Conservation (phyloP, 2,113 vertebrate species). For the Dromaius novaehollandiae region DNA sequence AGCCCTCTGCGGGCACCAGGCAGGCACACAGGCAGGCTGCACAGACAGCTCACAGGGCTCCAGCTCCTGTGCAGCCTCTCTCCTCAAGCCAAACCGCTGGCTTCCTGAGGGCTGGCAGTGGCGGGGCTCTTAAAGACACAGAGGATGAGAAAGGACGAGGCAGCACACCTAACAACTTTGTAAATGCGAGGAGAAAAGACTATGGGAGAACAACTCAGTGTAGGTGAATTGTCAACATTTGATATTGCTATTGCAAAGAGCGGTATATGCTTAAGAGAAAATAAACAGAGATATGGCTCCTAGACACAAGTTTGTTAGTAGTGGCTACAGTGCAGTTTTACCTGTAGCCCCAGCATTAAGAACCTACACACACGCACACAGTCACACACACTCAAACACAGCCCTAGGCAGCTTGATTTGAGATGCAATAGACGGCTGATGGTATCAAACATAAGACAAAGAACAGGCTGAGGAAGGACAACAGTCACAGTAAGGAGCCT, state of each 20-base stretch:
- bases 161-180: neutral
- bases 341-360: neutral
- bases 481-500: neutral
- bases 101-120: neutral
- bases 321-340: neutral
- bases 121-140: neutral
- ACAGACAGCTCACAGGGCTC: neutral
- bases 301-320: neutral
- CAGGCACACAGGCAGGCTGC: neutral
- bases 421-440: neutral
- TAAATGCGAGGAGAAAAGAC: neutral
- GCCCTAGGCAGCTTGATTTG: neutral
- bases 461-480: neutral
- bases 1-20: neutral
- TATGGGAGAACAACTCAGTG: neutral
- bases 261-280: neutral
- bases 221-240: neutral
- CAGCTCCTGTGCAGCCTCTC: neutral
- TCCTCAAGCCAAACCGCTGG: neutral
- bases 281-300: neutral
- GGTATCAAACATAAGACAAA: neutral
- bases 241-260: neutral
- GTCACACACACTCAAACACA: rapidly evolving
- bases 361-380: rapidly evolving
- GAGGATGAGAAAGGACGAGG: neutral